Percentiles rank a stretch among this genome's conserved stretches.
These are phyloP conservation scores for Drosophila pruinosa DNA, from an alignment of 1,140 invertebrate genomes.

Conservation along the genomic window DNA sequence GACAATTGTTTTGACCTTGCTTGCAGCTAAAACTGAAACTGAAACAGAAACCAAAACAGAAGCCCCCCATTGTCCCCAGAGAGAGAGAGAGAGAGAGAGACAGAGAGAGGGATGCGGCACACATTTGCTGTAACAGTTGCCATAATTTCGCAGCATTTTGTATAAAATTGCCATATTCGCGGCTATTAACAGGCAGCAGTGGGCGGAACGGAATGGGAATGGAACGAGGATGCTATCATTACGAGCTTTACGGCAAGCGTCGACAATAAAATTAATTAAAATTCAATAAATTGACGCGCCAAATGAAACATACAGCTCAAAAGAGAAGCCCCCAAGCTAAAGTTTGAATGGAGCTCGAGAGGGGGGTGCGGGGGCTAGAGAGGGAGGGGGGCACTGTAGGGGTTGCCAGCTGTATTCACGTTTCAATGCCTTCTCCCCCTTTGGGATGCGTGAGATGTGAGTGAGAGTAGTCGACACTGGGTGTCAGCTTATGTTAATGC, in stretches of 20 bases:
- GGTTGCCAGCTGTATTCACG: constrained; percentile 5
- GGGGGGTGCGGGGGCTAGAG: too few species aligned
- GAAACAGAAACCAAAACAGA: neutral
- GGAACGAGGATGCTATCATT: constrained; percentile 57
- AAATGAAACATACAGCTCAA: constrained; percentile 55
- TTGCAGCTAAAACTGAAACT: constrained; percentile 25
- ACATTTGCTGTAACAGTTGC: constrained; percentile 25
- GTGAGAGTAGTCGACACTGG: neutral
- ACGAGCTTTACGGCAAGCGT: constrained; percentile 61
- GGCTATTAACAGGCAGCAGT: constrained; percentile 20
- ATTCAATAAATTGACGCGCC: constrained; percentile 74
- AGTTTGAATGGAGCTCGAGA: too few species aligned
- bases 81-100: too few species aligned
- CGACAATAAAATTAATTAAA: constrained; percentile 79
- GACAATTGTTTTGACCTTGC: constrained; percentile 70
- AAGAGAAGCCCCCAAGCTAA: constrained; percentile 7
- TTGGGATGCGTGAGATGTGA: constrained; percentile 10
- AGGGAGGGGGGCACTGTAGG: neutral
- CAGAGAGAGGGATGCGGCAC: neutral
- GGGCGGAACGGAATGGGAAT: constrained; percentile 4
- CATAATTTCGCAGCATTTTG: constrained; percentile 62
- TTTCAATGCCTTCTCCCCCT: constrained; percentile 31
- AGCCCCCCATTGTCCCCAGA: neutral
- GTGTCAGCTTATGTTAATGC: constrained; percentile 75
- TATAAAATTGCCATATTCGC: constrained; percentile 48